Evolutionary conservation across 2,797 vertebrate genomes (phyloP).

Genomic region (Phoeniculus purpureus): DNA sequence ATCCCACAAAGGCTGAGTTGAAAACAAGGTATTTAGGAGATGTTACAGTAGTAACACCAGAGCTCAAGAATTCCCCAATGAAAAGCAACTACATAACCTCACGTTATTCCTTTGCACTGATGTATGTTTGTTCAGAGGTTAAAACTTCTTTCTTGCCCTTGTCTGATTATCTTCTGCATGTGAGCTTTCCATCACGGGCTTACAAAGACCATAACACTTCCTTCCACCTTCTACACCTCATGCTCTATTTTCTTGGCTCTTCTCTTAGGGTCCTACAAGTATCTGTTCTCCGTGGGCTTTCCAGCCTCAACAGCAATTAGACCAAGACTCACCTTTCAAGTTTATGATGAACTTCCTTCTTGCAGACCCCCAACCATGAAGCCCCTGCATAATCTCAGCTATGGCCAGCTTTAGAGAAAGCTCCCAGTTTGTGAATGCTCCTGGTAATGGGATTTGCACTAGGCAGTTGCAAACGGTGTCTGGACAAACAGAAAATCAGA

Average conservation of each 20-base stretch:
- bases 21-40: background rate
- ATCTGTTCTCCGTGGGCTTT: background rate
- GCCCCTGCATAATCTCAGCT: background rate
- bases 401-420: background rate
- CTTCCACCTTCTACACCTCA: background rate
- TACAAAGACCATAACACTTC: fast-evolving
- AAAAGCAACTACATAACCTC: background rate
- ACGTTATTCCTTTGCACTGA: background rate
- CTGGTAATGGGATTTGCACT: background rate
- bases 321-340: background rate
- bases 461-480: background rate
- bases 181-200: background rate
- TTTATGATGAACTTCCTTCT: background rate
- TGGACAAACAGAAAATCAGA: background rate
- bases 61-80: background rate
- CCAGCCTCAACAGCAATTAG: background rate
- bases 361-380: background rate
- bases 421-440: background rate
- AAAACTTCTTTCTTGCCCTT: background rate
- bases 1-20: background rate
- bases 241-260: background rate
- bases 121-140: background rate
- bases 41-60: background rate
- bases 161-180: background rate
- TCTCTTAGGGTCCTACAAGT: background rate